Conservation (phyloP, 2,888 invertebrate genomes). For the Fissipunctia ypsillon region DNA sequence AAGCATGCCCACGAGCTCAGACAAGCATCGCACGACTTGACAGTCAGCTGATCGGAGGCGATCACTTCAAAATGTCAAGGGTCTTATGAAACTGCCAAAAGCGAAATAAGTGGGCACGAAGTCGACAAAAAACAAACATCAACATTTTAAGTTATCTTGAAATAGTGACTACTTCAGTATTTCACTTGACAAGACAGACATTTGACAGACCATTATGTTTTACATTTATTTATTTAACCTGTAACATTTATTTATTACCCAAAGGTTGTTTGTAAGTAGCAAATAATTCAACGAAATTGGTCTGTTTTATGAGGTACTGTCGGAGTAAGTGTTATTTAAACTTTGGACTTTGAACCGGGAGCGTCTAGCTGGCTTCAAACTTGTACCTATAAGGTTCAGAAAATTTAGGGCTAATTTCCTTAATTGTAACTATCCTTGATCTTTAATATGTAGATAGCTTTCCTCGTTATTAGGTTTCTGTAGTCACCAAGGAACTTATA, state of each 20-base stretch:
- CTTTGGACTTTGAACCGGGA: conserved; percentile 6
- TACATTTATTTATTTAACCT: conserved; percentile 13
- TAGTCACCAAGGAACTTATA: too few species aligned
- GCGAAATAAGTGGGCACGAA: conserved; percentile 3
- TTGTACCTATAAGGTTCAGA: not conserved
- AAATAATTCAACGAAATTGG: conserved; percentile 13
- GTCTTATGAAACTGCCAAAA: conserved; percentile 44
- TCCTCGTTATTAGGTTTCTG: too few species aligned
- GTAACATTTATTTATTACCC: not conserved
- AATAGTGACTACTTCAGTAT: conserved; percentile 18
- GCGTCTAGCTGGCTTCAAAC: not conserved
- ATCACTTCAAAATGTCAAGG: conserved; percentile 62
- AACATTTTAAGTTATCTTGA: not conserved
- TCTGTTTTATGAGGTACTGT: conserved; percentile 28
- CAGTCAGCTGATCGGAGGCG: conserved; percentile 61
- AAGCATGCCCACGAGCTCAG: conserved; percentile 39
- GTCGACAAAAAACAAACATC: conserved; percentile 1
- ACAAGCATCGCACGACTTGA: conserved; percentile 57
- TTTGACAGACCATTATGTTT: conserved; percentile 13
- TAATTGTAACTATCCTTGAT: too few species aligned
- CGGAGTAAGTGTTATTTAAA: conserved; percentile 24
- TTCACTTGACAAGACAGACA: not conserved
- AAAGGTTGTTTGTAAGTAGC: not conserved
- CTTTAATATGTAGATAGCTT: too few species aligned
- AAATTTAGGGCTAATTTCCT: conserved; percentile 9